Conservation (phyloP, 2,113 vertebrate species). For the Ceratotherium simum region DNA sequence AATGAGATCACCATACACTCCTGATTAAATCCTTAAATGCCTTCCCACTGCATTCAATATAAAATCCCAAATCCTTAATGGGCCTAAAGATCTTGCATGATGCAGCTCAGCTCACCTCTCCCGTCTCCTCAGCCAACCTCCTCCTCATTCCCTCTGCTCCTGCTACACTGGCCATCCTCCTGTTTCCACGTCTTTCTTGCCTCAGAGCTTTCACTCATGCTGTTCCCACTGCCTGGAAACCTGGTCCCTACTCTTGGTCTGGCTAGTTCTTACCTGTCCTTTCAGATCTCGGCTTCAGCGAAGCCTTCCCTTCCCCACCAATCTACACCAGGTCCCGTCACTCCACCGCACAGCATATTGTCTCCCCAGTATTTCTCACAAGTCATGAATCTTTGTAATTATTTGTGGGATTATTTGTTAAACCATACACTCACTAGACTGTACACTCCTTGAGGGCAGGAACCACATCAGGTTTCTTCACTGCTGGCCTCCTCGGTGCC, state of each 20-base stretch:
- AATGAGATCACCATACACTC: background rate
- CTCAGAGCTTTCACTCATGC: background rate
- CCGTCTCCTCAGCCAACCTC: background rate
- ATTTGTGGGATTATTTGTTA: background rate
- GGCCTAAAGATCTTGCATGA: background rate
- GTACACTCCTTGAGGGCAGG: background rate
- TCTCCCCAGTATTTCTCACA: background rate
- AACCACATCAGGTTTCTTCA: background rate
- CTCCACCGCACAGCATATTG: background rate
- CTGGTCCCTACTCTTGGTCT: background rate
- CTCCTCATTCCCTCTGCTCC: background rate
- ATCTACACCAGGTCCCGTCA: background rate
- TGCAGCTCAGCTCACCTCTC: background rate
- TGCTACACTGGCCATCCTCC: background rate
- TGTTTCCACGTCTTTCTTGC: background rate
- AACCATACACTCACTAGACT: background rate
- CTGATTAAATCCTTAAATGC: background rate
- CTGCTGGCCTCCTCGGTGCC: background rate
- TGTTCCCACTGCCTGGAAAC: background rate
- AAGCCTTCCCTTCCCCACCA: background rate
- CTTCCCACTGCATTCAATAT: background rate
- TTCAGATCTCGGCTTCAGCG: background rate
- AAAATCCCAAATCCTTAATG: background rate
- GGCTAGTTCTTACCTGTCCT: background rate
- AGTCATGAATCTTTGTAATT: background rate